Percentiles rank a stretch among this genome's conserved stretches.
phyloP scores from a whole-genome alignment of 2,113 vertebrate species.

The Chiloscyllium plagiosum region DNA sequence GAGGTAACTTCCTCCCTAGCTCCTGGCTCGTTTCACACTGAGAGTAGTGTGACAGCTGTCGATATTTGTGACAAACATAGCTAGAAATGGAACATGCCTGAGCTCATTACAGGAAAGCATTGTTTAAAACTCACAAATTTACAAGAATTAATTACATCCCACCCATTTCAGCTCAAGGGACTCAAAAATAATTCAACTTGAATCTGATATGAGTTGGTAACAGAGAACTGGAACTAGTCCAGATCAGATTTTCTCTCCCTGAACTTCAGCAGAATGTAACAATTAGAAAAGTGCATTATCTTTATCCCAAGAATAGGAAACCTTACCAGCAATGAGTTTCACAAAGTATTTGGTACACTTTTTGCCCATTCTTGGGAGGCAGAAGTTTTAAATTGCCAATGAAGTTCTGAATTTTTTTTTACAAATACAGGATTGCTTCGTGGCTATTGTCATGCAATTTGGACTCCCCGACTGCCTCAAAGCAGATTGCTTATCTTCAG shows the following conservation, averaged over 20 bases:
- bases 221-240: neutral
- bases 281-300: neutral
- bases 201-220: constrained; percentile 21
- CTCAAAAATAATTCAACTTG: neutral
- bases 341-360: neutral
- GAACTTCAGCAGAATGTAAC: neutral
- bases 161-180: constrained; percentile 27
- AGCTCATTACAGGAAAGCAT: constrained; percentile 3
- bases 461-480: neutral
- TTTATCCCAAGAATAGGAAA: neutral
- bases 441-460: neutral
- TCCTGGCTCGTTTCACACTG: neutral
- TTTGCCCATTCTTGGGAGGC: neutral
- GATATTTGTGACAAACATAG: neutral
- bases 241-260: neutral
- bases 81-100: neutral
- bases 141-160: constrained; percentile 23
- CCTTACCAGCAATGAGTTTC: too few species aligned
- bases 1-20: neutral
- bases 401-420: neutral
- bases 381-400: neutral
- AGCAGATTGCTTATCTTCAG: neutral
- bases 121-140: constrained; percentile 6
- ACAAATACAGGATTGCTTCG: neutral
- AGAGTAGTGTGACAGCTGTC: neutral